Percentiles rank a stretch among this genome's conserved stretches.
These are phyloP conservation scores for Eupithecia subfuscata DNA, from an alignment of 2,888 invertebrate species.

Conservation along the genomic window DNA sequence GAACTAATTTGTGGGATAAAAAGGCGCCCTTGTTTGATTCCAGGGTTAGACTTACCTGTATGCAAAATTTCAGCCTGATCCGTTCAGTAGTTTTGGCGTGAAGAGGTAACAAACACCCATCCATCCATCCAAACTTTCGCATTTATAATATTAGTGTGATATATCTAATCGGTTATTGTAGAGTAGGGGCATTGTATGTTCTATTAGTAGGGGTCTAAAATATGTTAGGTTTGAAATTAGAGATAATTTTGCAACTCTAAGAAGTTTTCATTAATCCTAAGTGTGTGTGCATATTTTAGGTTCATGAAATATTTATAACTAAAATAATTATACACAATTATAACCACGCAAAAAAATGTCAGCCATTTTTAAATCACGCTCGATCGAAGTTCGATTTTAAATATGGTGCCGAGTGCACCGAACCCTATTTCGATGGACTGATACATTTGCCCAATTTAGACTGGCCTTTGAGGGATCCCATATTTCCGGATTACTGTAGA, in stretches of 20 bases:
- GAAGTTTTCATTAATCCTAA: not conserved
- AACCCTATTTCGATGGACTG: slow-evolving; percentile 72
- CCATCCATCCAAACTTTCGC: too few relatives aligned
- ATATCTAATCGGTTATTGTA: not conserved
- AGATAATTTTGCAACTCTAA: not conserved
- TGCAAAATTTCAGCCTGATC: too few relatives aligned
- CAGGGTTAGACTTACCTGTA: too few relatives aligned
- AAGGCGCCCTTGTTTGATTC: too few relatives aligned
- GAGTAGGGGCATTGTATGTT: not conserved
- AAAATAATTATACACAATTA: too few relatives aligned
- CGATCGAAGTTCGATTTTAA: slow-evolving; percentile 75
- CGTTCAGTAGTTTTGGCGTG: too few relatives aligned
- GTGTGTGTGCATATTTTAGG: not conserved
- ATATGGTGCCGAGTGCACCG: slow-evolving; percentile 79
- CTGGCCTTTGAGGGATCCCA: slow-evolving; percentile 54
- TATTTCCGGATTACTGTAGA: slow-evolving; percentile 50
- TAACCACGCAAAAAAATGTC: slow-evolving; percentile 43
- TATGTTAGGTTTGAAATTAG: not conserved
- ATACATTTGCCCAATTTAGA: slow-evolving; percentile 63
- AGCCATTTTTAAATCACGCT: slow-evolving; percentile 73
- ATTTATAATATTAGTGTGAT: too few relatives aligned
- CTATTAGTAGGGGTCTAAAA: not conserved
- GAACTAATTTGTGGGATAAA: too few relatives aligned
- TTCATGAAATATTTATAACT: not conserved
- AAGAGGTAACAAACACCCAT: too few relatives aligned